Evolutionary conservation across 2,797 vertebrate genomes (phyloP).

Genomic region (Danionella dracula): DNA sequence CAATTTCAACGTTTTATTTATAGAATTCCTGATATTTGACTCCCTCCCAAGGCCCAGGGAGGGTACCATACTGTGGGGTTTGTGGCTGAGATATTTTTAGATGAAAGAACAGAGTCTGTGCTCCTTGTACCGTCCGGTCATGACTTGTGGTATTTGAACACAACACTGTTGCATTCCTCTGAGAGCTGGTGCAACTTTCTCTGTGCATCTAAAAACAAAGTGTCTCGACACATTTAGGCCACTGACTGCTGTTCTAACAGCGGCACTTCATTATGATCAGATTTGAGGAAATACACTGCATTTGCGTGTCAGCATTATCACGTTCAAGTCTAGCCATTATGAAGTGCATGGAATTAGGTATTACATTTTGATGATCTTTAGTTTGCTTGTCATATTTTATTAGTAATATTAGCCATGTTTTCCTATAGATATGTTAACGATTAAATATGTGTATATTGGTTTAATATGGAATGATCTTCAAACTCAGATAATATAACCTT

Average conservation of each 20-base stretch:
- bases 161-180: constrained; percentile 25
- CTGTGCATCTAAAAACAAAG: constrained; percentile 1
- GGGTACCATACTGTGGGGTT: background rate
- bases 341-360: too few species aligned
- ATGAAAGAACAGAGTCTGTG: constrained; percentile 1
- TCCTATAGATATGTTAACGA: too few species aligned
- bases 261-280: constrained; percentile 14
- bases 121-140: constrained; percentile 1
- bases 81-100: constrained; percentile 20
- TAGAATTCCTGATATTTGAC: constrained; percentile 21
- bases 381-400: too few species aligned
- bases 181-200: constrained; percentile 11
- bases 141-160: constrained; percentile 17
- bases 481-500: too few species aligned
- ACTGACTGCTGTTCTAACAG: constrained; percentile 20
- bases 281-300: constrained; percentile 7
- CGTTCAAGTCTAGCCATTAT: background rate
- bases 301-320: background rate
- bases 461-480: too few species aligned
- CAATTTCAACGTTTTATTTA: constrained; percentile 17
- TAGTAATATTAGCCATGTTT: too few species aligned
- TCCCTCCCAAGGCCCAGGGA: background rate
- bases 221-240: constrained; percentile 38
- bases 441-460: too few species aligned
- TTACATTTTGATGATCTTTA: too few species aligned